These are phyloP conservation scores for Yasuhikotakia modesta DNA, from an alignment of 2,797 vertebrate species.

Conservation along the genomic window DNA sequence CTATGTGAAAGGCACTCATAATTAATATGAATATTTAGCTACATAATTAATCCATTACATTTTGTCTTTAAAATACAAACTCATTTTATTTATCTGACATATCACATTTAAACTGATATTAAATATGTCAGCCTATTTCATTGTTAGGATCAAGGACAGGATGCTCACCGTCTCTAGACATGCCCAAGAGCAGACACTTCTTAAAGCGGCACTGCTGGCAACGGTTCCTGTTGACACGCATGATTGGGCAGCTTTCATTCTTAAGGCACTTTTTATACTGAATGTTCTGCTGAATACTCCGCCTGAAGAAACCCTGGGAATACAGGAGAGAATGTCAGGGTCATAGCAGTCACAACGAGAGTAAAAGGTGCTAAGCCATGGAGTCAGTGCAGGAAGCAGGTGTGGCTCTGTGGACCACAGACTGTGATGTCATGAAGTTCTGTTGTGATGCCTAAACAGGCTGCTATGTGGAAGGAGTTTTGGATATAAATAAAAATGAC, in stretches of 20 bases:
- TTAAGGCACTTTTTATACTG: slow-evolving; percentile 99
- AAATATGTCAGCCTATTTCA: background rate
- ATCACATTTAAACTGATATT: background rate
- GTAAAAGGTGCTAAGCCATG: background rate
- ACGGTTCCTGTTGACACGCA: slow-evolving; percentile 95
- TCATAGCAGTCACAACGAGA: background rate
- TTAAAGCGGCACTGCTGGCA: slow-evolving; percentile 98
- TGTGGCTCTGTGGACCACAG: background rate
- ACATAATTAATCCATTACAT: background rate
- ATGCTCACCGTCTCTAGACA: slow-evolving; percentile 91
- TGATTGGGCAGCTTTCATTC: slow-evolving; percentile 93
- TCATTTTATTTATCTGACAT: background rate
- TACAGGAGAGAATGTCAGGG: background rate
- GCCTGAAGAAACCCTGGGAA: slow-evolving; percentile 89
- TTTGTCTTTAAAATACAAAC: no score
- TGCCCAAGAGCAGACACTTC: slow-evolving; percentile 94
- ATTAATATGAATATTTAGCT: background rate
- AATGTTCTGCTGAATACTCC: slow-evolving; percentile 98
- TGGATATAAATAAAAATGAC: slow-evolving; percentile 20
- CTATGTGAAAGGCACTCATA: no score
- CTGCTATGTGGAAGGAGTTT: slow-evolving; percentile 41
- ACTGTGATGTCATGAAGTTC: background rate
- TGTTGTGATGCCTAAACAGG: slow-evolving; percentile 54
- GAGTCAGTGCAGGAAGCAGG: slow-evolving; percentile 1
- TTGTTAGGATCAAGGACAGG: background rate